Evolutionary conservation across 2,113 vertebrate species (phyloP).

Genomic region (Psilopsiagon aurifrons): DNA sequence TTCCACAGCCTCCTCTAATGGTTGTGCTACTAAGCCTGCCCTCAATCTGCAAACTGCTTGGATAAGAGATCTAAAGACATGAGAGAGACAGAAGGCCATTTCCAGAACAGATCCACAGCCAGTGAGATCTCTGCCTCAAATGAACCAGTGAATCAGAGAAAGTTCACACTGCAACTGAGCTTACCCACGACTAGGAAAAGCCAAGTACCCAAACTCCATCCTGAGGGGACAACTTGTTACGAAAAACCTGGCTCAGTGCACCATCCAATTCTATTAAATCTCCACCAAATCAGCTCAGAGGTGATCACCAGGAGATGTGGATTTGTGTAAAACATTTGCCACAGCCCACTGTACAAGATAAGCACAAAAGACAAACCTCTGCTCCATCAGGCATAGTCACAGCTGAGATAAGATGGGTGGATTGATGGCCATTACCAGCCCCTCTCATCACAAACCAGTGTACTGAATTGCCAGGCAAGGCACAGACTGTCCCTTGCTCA

Average conservation of each 20-base stretch:
- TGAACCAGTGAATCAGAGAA: not conserved
- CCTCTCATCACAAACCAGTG: not conserved
- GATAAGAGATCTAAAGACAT: not conserved
- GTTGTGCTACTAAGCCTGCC: not conserved
- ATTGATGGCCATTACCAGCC: accelerated
- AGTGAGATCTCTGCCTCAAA: not conserved
- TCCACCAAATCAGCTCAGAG: not conserved
- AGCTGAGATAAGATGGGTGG: not conserved
- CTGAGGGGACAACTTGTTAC: not conserved
- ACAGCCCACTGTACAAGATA: not conserved
- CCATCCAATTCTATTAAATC: not conserved
- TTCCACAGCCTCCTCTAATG: not conserved
- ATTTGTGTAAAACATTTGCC: not conserved
- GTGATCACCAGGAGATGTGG: not conserved
- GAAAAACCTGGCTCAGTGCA: not conserved
- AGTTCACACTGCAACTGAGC: not conserved
- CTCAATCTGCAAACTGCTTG: not conserved
- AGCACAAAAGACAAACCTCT: not conserved
- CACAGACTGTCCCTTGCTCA: not conserved
- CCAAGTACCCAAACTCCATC: not conserved
- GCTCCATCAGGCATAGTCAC: not conserved
- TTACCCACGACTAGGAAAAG: not conserved
- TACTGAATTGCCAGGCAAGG: not conserved
- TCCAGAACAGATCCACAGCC: not conserved
- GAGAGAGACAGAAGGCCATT: not conserved